Evolutionary conservation across 2,888 invertebrate species (phyloP).

Genomic region (Rhingia rostrata): DNA sequence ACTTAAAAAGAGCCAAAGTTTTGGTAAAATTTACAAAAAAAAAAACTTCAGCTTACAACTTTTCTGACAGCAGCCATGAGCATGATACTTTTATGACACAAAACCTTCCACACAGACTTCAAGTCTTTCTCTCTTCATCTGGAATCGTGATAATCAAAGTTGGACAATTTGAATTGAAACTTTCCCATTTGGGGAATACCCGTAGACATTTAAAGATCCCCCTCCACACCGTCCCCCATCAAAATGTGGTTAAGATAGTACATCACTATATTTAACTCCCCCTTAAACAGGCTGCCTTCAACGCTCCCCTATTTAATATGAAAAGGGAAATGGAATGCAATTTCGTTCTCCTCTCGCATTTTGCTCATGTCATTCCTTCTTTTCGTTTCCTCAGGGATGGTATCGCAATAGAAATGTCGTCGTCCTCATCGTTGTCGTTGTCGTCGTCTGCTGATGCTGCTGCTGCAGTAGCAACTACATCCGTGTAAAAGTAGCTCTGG

Average conservation of each 20-base stretch:
- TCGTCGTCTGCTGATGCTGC: neutral
- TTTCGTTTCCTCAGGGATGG: constrained; percentile 4
- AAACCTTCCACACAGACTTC: no score
- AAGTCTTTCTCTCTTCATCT: neutral
- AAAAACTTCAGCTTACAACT: no score
- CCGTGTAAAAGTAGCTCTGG: constrained; percentile 1
- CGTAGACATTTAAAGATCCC: constrained; percentile 16
- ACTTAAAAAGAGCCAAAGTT: no score
- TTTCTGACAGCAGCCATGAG: no score
- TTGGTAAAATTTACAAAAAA: no score
- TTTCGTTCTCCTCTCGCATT: constrained; percentile 19
- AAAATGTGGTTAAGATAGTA: constrained; percentile 37
- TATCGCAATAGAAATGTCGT: constrained; percentile 36
- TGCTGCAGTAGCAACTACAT: constrained; percentile 3
- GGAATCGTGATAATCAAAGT: constrained; percentile 46
- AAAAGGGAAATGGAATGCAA: constrained; percentile 69
- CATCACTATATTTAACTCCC: constrained; percentile 33
- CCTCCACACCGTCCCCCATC: no score
- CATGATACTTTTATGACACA: no score
- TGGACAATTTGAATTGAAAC: constrained; percentile 22
- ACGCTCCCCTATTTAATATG: constrained; percentile 32
- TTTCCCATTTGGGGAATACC: neutral
- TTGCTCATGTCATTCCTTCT: neutral
- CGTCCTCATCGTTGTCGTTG: constrained; percentile 18
- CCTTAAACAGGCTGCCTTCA: neutral